These are phyloP conservation scores for Tupaia chinensis DNA, from an alignment of 2,113 vertebrate species.

Conservation along the genomic window DNA sequence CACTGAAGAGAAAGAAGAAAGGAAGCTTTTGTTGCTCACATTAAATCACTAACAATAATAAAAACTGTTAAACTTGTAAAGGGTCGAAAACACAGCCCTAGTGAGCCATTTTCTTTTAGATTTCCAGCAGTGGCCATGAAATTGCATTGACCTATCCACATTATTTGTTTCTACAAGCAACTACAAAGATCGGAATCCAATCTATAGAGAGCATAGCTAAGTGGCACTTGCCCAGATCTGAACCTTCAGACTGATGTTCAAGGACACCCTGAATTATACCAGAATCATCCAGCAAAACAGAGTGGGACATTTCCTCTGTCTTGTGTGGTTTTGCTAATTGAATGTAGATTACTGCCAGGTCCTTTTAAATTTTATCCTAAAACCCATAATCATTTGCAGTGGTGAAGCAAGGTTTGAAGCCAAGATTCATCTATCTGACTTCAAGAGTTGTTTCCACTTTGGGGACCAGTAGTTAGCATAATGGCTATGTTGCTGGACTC, in stretches of 20 bases:
- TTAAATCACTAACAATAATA: slow-evolving; percentile 48
- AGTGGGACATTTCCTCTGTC: background rate
- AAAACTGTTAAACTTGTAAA: slow-evolving; percentile 26
- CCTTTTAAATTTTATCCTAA: slow-evolving; percentile 31
- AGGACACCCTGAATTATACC: background rate
- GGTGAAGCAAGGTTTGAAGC: slow-evolving; percentile 8
- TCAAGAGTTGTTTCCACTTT: slow-evolving; percentile 24
- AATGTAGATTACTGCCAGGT: slow-evolving; percentile 4
- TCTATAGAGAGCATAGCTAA: background rate
- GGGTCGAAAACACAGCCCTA: background rate
- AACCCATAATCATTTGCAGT: slow-evolving; percentile 21
- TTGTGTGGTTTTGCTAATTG: slow-evolving; percentile 3
- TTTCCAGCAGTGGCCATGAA: background rate
- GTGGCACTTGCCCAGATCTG: background rate
- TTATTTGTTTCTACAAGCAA: slow-evolving; percentile 10
- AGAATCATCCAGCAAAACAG: background rate
- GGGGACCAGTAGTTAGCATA: no score
- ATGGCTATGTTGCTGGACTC: no score
- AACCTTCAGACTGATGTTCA: background rate
- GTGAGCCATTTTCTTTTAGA: background rate
- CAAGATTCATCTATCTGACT: slow-evolving; percentile 40
- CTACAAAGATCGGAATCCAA: background rate
- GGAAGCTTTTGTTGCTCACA: background rate
- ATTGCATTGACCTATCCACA: background rate
- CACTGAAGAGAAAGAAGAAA: slow-evolving; percentile 40